Evolutionary conservation across 1,140 invertebrate species (phyloP).

Genomic region (Oncopeltus fasciatus): DNA sequence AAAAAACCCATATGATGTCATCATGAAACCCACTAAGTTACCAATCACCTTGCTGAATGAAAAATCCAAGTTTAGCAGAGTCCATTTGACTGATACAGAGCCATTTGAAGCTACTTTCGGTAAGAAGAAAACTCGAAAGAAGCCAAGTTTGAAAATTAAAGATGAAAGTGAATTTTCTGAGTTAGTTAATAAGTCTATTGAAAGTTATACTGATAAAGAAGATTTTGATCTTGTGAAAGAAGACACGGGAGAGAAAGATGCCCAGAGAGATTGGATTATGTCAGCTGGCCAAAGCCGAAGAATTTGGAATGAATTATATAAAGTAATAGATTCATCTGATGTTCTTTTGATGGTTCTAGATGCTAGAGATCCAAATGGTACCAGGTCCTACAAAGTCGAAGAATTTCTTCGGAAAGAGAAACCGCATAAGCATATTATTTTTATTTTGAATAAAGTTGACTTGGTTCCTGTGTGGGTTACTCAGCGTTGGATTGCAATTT

Average conservation of each 20-base stretch:
- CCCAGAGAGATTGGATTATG: conserved; percentile 72
- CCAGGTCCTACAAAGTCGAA: conserved; percentile 81
- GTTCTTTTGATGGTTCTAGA: conserved; percentile 71
- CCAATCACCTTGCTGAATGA: conserved; percentile 92
- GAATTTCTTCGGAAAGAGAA: conserved; percentile 68
- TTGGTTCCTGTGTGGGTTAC: conserved; percentile 95
- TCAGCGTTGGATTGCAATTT: conserved; percentile 82
- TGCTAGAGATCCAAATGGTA: conserved; percentile 89
- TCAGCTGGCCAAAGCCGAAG: conserved; percentile 86
- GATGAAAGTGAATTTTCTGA: conserved; percentile 57
- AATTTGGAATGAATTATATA: conserved; percentile 99
- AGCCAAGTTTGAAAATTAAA: conserved; percentile 64
- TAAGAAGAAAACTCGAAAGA: conserved; percentile 80
- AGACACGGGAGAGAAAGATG: conserved; percentile 58
- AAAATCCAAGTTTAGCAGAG: conserved; percentile 73
- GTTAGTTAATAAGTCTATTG: conserved; percentile 48
- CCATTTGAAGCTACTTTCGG: conserved; percentile 90
- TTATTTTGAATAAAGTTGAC: conserved; percentile 90
- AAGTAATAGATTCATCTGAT: conserved; percentile 98
- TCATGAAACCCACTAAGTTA: conserved; percentile 90
- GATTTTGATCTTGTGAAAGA: conserved; percentile 72
- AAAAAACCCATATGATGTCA: conserved; percentile 92
- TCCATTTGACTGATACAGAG: conserved; percentile 92
- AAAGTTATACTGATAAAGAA: conserved; percentile 57
- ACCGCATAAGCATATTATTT: conserved; percentile 85